Evolutionary conservation across 2,113 vertebrate genomes (phyloP).

Genomic region (Stegostoma tigrinum): DNA sequence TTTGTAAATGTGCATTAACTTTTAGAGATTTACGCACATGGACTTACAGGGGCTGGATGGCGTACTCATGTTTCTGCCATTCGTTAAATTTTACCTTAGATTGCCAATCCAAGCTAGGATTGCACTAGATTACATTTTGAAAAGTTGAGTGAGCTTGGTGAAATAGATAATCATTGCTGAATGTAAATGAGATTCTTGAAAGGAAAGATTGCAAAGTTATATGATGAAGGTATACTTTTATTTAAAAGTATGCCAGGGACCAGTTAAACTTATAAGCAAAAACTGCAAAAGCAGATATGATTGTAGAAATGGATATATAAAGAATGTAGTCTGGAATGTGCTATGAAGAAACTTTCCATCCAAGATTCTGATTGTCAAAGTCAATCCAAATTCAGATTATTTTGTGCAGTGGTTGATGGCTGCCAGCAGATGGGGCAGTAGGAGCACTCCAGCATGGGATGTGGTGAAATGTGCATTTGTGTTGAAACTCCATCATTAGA

Average conservation of each 20-base stretch:
- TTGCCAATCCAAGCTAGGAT: not conserved
- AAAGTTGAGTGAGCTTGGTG: not conserved
- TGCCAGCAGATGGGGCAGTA: not conserved
- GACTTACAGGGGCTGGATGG: not conserved
- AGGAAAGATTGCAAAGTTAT: not conserved
- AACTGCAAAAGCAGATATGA: not conserved
- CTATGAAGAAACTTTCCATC: not conserved
- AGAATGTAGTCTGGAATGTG: not conserved
- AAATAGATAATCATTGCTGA: not conserved
- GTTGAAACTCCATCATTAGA: not conserved
- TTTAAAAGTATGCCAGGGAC: not conserved
- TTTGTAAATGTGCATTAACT: not conserved
- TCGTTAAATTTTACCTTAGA: not conserved
- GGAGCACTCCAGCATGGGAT: not conserved
- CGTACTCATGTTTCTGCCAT: not conserved
- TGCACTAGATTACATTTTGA: not conserved
- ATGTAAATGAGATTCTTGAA: not conserved
- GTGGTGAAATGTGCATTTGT: not conserved
- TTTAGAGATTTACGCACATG: not conserved
- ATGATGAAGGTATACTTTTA: not conserved
- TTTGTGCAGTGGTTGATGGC: not conserved
- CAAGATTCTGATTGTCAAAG: no score
- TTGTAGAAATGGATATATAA: not conserved
- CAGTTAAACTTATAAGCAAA: not conserved
- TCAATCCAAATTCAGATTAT: not conserved